phyloP scores from a whole-genome alignment of 2,888 invertebrate genomes.

The Magallana nippona region DNA sequence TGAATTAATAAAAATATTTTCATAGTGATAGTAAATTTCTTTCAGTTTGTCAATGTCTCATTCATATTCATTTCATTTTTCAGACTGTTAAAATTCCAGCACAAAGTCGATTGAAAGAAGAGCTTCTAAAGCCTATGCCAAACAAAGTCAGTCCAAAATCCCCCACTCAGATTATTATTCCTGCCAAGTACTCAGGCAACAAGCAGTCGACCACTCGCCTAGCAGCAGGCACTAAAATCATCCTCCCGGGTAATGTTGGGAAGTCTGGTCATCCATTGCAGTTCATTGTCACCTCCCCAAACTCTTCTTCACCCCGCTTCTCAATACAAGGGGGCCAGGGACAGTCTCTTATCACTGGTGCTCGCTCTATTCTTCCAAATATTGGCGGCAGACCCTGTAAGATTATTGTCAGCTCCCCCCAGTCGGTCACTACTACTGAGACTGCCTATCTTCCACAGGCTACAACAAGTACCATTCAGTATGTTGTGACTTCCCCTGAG shows the following conservation, averaged over 20 bases:
- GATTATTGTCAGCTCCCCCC: conserved; percentile 13
- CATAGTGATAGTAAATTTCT: too few species aligned
- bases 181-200: background rate
- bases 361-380: conserved; percentile 1
- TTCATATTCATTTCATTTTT: background rate
- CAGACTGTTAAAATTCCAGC: conserved; percentile 14
- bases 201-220: conserved; percentile 23
- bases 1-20: too few species aligned
- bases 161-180: conserved; percentile 21
- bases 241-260: conserved; percentile 9
- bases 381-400: conserved; percentile 7
- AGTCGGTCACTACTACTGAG: background rate
- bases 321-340: conserved; percentile 6
- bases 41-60: too few species aligned
- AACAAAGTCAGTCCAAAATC: background rate
- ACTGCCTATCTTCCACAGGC: conserved; percentile 11
- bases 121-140: conserved; percentile 27
- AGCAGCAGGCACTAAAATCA: conserved; percentile 29
- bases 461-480: background rate
- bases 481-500: conserved; percentile 11
- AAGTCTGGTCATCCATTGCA: conserved; percentile 6
- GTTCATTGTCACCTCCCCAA: conserved; percentile 13
- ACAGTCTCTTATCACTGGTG: conserved; percentile 20
- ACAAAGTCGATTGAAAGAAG: conserved; percentile 16
- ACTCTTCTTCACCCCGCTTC: background rate